Evolutionary conservation across 2,888 invertebrate species (phyloP).

Genomic region (Temnothorax ravouxi): DNA sequence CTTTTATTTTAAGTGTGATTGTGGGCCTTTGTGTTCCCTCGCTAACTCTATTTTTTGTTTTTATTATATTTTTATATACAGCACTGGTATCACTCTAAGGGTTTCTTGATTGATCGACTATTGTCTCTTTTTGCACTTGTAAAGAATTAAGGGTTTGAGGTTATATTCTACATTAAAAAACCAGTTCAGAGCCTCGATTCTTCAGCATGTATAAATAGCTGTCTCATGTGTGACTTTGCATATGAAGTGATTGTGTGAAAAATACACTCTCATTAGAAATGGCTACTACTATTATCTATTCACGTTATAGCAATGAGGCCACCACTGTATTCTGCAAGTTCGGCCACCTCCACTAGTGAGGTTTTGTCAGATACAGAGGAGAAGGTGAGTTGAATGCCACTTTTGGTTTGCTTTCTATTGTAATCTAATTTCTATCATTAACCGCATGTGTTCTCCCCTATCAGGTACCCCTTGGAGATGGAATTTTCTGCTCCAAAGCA

Average conservation of each 20-base stretch:
- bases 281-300: neutral
- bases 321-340: slow-evolving; percentile 2
- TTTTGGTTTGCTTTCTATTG: neutral
- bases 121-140: neutral
- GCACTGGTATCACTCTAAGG: neutral
- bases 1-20: neutral
- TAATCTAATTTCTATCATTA: neutral
- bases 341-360: neutral
- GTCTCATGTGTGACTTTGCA: slow-evolving; percentile 1
- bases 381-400: slow-evolving; percentile 24
- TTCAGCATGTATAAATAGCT: neutral
- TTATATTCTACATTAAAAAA: slow-evolving; percentile 1
- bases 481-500: slow-evolving; percentile 25
- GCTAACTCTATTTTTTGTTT: neutral
- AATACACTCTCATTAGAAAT: neutral
- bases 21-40: neutral
- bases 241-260: neutral
- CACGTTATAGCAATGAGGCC: neutral
- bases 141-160: neutral
- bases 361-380: slow-evolving; percentile 18
- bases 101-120: neutral
- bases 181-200: neutral
- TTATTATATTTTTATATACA: neutral
- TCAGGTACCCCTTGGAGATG: slow-evolving; percentile 31
- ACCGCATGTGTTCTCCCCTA: neutral